Conservation (phyloP, 2,888 invertebrate genomes). For the Athripsodes cinereus region DNA sequence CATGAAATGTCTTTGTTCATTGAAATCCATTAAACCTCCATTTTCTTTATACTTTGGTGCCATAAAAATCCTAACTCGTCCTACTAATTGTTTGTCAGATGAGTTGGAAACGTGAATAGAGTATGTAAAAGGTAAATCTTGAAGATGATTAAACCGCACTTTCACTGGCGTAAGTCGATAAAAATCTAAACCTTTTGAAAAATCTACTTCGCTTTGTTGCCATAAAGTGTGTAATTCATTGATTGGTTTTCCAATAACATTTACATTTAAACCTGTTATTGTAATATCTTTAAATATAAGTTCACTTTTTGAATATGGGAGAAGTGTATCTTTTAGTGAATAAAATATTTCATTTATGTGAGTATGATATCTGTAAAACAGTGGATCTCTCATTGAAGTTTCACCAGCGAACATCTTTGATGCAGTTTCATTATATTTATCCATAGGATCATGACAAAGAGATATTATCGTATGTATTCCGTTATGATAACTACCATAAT, state of each 20-base stretch:
- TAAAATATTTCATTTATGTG: neutral
- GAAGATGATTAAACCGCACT: slow-evolving; percentile 31
- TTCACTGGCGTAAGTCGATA: neutral
- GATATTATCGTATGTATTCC: neutral
- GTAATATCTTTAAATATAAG: neutral
- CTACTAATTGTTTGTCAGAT: slow-evolving; percentile 18
- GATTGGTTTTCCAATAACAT: neutral
- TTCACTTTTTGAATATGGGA: neutral
- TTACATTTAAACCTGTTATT: neutral
- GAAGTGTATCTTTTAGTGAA: neutral
- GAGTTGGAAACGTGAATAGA: slow-evolving; percentile 21
- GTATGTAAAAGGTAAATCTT: slow-evolving; percentile 32
- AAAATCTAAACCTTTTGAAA: slow-evolving; percentile 2
- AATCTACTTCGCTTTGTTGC: neutral
- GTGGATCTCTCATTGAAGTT: neutral
- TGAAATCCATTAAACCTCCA: slow-evolving; percentile 22
- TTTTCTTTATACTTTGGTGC: slow-evolving; percentile 33
- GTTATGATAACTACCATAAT: neutral
- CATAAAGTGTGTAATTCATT: slow-evolving; percentile 3
- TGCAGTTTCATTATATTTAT: neutral
- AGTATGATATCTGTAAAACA: neutral
- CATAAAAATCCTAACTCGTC: slow-evolving; percentile 34
- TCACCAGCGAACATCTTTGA: neutral
- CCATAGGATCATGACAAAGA: neutral
- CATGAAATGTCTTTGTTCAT: slow-evolving; percentile 33